Base-by-base conservation (phyloP, 2,888 invertebrate species). In the Diplolepis rosae region DNA sequence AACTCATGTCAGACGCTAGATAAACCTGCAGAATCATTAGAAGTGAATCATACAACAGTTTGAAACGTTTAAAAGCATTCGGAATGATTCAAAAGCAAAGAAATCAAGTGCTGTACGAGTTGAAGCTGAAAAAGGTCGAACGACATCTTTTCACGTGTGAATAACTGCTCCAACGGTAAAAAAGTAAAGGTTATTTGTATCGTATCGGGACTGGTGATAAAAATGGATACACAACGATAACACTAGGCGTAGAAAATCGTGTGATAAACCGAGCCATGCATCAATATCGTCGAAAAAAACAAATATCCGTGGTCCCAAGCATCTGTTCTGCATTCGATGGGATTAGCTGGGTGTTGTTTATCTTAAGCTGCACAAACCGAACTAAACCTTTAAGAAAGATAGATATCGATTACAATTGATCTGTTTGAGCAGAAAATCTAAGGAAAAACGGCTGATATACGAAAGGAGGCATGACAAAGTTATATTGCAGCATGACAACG, bases 161-260 rank as follows among this genome's bases (percentile, higher is more conserved):
- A 70, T n/a, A 68, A 50, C 69, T 73, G 71, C 65, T 71, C 15
- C 65, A 73, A 66, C 32, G 71, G 66, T 72, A 75, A 28, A 73
- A 71, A 66, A 54, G 71, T 28, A 69, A 75, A 67, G 56, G 61
- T 61, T 71, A 69, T 69, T 54, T 75, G 39, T 65, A 76, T 70
- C 68, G 69, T 15, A 75, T 75, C 66, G 69, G 68, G 50, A 72
- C 72, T 61, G 67, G 66, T 67, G 69, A 75, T 72, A 68, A 71
- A 71, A 75, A 70, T 30, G 6, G 30, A 30, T 30, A 30, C 30
- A 4, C 30, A 4, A 30, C 30, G 30, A 30, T 30, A 30, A 30
- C 3, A 3, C 30, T 30, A 30, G 4, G 30, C 30, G 30, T 30
- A 30, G 30, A 4, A 30, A 30, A 30, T 30, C 30, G 30, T 6